Evolutionary conservation across 2,888 invertebrate genomes (phyloP).

Genomic region (Xestia c-nigrum): DNA sequence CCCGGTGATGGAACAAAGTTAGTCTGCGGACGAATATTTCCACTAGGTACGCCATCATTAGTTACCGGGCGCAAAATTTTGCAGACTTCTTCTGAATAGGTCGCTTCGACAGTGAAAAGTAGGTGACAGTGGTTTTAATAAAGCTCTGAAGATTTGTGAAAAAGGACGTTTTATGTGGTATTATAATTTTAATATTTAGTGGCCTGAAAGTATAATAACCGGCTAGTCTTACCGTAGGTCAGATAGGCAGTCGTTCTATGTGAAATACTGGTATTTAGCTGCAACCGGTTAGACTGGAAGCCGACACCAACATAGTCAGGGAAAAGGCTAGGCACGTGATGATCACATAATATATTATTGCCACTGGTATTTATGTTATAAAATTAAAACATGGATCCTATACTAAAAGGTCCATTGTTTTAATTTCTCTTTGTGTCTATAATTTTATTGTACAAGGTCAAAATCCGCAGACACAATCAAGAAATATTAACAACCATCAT

Average conservation of each 20-base stretch:
- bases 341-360: no score
- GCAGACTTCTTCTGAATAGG: slow-evolving; percentile 14
- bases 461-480: neutral
- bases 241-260: no score
- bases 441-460: neutral
- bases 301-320: no score
- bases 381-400: neutral
- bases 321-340: no score
- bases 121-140: slow-evolving; percentile 32
- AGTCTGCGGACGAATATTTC: slow-evolving; percentile 17
- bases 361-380: neutral
- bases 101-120: slow-evolving; percentile 27
- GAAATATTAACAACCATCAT: neutral
- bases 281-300: no score
- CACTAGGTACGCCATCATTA: slow-evolving; percentile 31
- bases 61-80: slow-evolving; percentile 40
- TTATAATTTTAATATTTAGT: neutral
- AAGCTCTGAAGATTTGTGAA: slow-evolving; percentile 10
- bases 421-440: neutral
- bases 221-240: neutral
- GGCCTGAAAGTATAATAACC: neutral
- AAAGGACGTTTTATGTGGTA: neutral
- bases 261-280: no score
- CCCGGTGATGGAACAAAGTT: slow-evolving; percentile 15
- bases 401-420: neutral